phyloP scores from a whole-genome alignment of 2,888 invertebrate genomes.

The Enoplolaimus lenunculus region DNA sequence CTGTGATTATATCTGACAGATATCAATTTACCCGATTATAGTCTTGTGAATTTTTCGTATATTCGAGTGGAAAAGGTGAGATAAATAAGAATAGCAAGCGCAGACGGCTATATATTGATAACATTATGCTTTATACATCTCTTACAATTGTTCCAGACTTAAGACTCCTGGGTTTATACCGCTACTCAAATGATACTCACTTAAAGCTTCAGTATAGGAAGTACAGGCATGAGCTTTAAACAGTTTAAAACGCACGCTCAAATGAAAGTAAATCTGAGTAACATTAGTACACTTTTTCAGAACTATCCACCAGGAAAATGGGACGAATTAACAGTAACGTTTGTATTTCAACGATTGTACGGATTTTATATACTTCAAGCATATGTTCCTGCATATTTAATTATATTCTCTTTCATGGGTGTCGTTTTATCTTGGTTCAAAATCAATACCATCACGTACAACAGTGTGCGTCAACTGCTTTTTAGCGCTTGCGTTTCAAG shows the following conservation, averaged over 20 bases:
- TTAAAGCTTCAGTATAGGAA: too few relatives aligned
- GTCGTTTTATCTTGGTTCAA: conserved; percentile 36
- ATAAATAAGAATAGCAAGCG: too few relatives aligned
- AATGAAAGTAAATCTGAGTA: too few relatives aligned
- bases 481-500: background rate
- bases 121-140: too few relatives aligned
- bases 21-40: conserved; percentile 37
- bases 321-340: conserved; percentile 15
- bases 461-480: conserved; percentile 39
- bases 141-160: too few relatives aligned
- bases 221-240: too few relatives aligned
- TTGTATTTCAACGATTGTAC: conserved; percentile 11
- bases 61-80: background rate
- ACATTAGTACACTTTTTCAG: too few relatives aligned
- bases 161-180: too few relatives aligned
- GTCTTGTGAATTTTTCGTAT: conserved; percentile 32
- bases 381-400: conserved; percentile 14
- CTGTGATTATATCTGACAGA: conserved; percentile 33
- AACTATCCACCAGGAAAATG: conserved; percentile 7
- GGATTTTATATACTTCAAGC: conserved; percentile 14
- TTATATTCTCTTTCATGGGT: conserved; percentile 22
- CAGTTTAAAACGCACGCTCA: too few relatives aligned
- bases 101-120: too few relatives aligned
- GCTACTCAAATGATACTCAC: too few relatives aligned
- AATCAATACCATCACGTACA: conserved; percentile 36